Base-by-base conservation (phyloP, 2,888 invertebrate genomes). In the Ochlodes sylvanus region DNA sequence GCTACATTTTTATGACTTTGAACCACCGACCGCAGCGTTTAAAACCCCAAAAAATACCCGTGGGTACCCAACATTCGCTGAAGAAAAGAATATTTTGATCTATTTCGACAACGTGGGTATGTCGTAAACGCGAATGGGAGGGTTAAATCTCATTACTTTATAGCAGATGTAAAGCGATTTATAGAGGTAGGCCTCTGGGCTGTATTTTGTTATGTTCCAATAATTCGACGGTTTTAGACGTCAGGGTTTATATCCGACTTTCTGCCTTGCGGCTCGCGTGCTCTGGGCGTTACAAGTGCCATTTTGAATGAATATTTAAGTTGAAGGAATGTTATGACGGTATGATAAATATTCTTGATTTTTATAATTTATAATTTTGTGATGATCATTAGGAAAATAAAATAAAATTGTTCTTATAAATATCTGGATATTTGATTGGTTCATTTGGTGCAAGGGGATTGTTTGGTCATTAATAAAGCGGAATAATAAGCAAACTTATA, bases 101-200 rank as follows among this genome's bases (percentile, higher is more conserved):
- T 85, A 88, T 89, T 83, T 79, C 80, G 70, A 76, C 76, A 79
- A 78, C 73, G 78, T 77, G 82, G 81, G 83, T 78, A 79, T 81
- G 85, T 88, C 89, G 87, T 91, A 91, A 92, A 90, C 78, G 85
- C 78, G 83, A 85, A 88, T 86, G 81, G 83, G 85, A 84, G 87
- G 90, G 90, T 87, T 90, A 89, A 91, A 92, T 89, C 89, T 89
- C 89, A 89, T 91, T 91, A 91, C 90, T 90, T 91, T 91, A 91
- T 89, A 83, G 90, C 84, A 87, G 88, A 90, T 88, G 89, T 89
- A 88, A 89, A 90, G 80, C 86, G 87, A 89, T 90, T 90, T 90
- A 89, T 89, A 79, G 86, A 83, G 89, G 88, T 86, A 82, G 77
- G 79, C 83, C 83, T 76, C 73, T 61, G 77, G 84, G 86, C 85